Conservation (phyloP, 2,888 invertebrate genomes). For the Tuberolachnus salignus region DNA sequence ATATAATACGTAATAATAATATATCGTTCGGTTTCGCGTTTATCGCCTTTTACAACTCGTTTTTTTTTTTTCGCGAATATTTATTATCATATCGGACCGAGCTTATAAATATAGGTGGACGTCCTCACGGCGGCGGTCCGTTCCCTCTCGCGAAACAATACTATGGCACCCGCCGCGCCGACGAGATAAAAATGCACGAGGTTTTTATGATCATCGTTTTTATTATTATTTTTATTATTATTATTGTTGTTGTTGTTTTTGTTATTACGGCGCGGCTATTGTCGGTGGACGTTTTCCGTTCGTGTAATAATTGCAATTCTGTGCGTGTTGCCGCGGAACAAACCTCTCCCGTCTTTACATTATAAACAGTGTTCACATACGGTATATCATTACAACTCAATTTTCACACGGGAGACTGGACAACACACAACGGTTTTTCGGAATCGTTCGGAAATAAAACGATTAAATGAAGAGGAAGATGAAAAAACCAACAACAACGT, state of each 20-base stretch:
- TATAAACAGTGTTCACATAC: conserved; percentile 6
- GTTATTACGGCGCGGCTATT: neutral
- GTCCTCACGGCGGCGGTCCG: neutral
- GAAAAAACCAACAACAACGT: neutral
- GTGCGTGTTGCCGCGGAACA: neutral
- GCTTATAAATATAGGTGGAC: neutral
- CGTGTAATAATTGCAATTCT: too few relatives aligned
- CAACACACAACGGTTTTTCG: conserved; percentile 20
- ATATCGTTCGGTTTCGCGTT: conserved; percentile 18
- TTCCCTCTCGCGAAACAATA: conserved; percentile 18
- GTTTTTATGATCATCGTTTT: conserved; percentile 20
- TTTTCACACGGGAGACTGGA: conserved; percentile 9
- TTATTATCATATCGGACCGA: conserved; percentile 9
- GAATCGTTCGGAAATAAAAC: neutral
- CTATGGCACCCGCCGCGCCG: conserved; percentile 3
- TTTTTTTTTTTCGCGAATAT: conserved; percentile 2
- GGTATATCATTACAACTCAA: conserved; percentile 9
- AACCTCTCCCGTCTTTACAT: neutral
- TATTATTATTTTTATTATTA: conserved; percentile 1
- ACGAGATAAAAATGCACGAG: conserved; percentile 33
- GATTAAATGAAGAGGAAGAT: neutral
- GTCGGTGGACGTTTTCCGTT: conserved; percentile 6
- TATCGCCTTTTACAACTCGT: conserved; percentile 1
- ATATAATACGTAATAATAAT: too few relatives aligned
- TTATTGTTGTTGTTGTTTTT: neutral